Evolutionary conservation across 1,140 invertebrate genomes (phyloP), one percentile per base, ranked within the genome.

Genomic region (Pinna nobilis): DNA sequence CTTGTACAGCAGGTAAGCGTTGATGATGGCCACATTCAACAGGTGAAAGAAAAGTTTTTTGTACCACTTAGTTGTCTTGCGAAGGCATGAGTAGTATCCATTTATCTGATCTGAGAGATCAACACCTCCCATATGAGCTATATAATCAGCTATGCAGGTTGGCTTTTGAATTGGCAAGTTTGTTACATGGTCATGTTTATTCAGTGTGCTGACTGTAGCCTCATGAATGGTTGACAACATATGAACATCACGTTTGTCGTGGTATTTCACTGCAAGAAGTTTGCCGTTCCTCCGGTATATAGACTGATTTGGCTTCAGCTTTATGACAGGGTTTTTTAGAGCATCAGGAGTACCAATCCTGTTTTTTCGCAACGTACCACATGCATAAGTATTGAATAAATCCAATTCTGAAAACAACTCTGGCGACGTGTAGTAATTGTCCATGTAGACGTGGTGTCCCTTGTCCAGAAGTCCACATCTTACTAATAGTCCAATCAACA

Each of bases 201-300:
- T 25, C 1, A 69, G 35, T 25, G 51, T 47, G 11, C 9, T 25
- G 1, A 65, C 44, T 18, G 37, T 53, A 5, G 74, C 50, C 4
- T 57, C 35, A 55, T 76, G 67, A 53, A 76, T 70, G 6, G 60
- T 66, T 13, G 74, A 59, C 18, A 76, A 49, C 50, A 76, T 76
- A 25, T 59, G 25, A 3, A 70, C 67, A 65, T 76, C 74, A 11
- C 74, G 59, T 35, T 76, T 76, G 67, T 76, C 67, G 28, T 61
- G 74, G 30, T 33, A 70, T 28, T 39, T 49, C 20, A 70, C 28
- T 33, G 33, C 44, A 44, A 76, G 32, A 3, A 70, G 23, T 3
- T 61, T 60, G 0, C 66, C 44, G 1, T 61, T 70, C 13, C n/a
- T 11, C 2, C 68, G 11, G 51, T 51, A 71, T 4, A 66, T 59